phyloP scores from a whole-genome alignment of 2,113 vertebrate genomes.

The Microtus richardsoni region DNA sequence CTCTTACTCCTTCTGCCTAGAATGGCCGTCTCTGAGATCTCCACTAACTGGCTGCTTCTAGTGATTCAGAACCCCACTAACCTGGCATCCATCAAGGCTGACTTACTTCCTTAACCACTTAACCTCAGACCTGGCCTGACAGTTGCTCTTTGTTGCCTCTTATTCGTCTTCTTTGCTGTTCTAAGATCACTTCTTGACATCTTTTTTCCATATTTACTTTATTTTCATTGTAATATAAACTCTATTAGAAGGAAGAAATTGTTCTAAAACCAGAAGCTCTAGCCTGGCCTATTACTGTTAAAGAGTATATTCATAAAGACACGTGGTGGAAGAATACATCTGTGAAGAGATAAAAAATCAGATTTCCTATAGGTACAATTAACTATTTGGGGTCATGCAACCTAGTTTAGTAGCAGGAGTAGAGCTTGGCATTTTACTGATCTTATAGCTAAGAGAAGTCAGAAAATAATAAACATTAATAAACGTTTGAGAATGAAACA shows the following conservation, averaged over 20 bases:
- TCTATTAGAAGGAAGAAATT: constrained; percentile 2
- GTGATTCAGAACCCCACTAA: neutral
- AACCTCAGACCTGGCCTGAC: neutral
- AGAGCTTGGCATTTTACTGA: constrained; percentile 10
- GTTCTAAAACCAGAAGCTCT: constrained; percentile 16
- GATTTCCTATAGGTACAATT: neutral
- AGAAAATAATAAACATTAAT: constrained; percentile 24
- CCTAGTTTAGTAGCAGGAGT: neutral
- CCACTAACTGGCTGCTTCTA: neutral
- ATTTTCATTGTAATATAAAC: neutral
- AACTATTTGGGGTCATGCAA: neutral
- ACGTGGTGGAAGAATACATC: neutral
- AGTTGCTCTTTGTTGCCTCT: neutral
- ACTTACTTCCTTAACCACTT: neutral
- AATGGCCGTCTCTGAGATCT: neutral
- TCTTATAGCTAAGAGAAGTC: neutral
- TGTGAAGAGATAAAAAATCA: neutral
- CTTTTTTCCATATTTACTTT: neutral
- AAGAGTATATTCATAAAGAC: neutral
- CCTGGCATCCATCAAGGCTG: neutral
- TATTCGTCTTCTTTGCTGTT: neutral
- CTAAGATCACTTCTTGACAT: neutral
- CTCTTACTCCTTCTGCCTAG: neutral
- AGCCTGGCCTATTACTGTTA: neutral
- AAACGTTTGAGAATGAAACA: constrained; percentile 23